Base-by-base conservation (phyloP, 2,888 invertebrate species). In the Leistus spinibarbis region DNA sequence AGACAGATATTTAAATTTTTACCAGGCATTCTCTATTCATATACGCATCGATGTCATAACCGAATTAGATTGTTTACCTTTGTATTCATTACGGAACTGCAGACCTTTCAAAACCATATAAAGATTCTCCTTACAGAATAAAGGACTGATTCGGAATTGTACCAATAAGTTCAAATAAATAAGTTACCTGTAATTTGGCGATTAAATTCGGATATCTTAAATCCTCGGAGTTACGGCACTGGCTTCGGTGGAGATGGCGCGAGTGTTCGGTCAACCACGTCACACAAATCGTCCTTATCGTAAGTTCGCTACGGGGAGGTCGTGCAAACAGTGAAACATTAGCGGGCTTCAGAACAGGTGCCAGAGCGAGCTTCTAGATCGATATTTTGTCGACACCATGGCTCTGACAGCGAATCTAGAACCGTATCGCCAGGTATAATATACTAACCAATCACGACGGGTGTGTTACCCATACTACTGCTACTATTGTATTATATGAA, bases 261-360 rank as follows among this genome's bases (percentile, higher is more conserved):
- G 5, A 60, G 60, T 1, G 60, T 5, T 60, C 60, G 60, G 60
- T 60, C 60, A 60, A 20, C n/a, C 60, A 20, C 22, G 19, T 60
- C 60, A 22, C 60, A 60, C 60, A 60, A 60, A 60, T 60, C 60
- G 60, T 60, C 57, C 13, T 16, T 17, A 20, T 40, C 13, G 40
- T 57, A 17, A 3, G 20, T 20, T 57, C 57, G 20, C 19, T 3
- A 13, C 20, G 22, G 64, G 64, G 27, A 23, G 22, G 27, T n/a
- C n/a, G n/a, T n/a, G n/a, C 24, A 23, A 64, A 64, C 24, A 23
- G 16, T 64, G 64, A 64, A 64, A 64, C 64, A 64, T 64, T 64
- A 64, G 64, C 64, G 64, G 27, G 24, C 17, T 22, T 10, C 24
- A 24, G 17, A 64, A 64, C 64, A 64, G 64, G 64, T 64, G 27